These are phyloP conservation scores for human DNA, from an alignment of 2,113 vertebrate genomes.

Conservation along the genomic window GRCh38 chr7:46980501-46981000, in stretches of 20 bases:
- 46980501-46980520: too few species aligned
- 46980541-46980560: neutral
- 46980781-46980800: neutral
- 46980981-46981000: neutral
- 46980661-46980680: rapidly evolving
- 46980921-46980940: neutral
- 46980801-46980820: neutral
- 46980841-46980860: neutral
- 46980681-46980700: neutral
- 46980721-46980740: too few species aligned
- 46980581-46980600: neutral
- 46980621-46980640: too few species aligned
- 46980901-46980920: neutral
- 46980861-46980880: too few species aligned
- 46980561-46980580: neutral
- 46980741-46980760: rapidly evolving
- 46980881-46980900: neutral
- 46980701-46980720: rapidly evolving
- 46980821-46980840: neutral
- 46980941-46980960: neutral
- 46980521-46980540: neutral
- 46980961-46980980: neutral
- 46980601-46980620: too few species aligned
- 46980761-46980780: too few species aligned
- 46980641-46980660: neutral